Evolutionary conservation across 2,113 vertebrate species (phyloP).

Genomic region (Ammodytes dubius): DNA sequence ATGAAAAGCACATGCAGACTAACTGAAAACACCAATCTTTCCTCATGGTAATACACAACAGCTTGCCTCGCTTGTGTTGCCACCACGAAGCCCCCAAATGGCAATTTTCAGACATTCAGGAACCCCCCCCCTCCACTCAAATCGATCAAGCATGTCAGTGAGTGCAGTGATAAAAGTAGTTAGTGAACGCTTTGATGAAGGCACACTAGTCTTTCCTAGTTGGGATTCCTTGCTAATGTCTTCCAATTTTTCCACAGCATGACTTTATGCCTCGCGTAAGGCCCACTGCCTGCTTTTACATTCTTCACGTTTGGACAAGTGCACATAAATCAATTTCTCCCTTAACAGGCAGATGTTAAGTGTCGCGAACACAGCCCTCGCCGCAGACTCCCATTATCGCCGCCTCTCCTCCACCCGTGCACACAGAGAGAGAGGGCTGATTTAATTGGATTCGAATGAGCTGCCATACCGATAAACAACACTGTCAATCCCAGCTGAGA

Average conservation of each 20-base stretch:
- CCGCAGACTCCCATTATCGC: slow-evolving; percentile 46
- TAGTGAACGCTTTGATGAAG: slow-evolving; percentile 14
- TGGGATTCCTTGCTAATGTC: neutral
- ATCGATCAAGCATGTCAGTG: slow-evolving; percentile 57
- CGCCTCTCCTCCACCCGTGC: slow-evolving; percentile 51
- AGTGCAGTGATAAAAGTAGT: slow-evolving; percentile 31
- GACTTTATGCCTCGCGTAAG: slow-evolving; percentile 35
- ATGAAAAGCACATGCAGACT: slow-evolving; percentile 77
- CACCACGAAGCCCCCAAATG: slow-evolving; percentile 46
- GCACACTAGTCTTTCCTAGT: slow-evolving; percentile 44
- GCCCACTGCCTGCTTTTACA: slow-evolving; percentile 8
- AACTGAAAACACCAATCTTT: slow-evolving; percentile 63
- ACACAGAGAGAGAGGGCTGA: slow-evolving; percentile 26
- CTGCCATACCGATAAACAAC: slow-evolving; percentile 65
- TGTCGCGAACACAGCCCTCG: slow-evolving; percentile 23
- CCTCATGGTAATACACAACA: slow-evolving; percentile 46
- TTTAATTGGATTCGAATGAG: slow-evolving; percentile 77
- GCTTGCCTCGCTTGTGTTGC: slow-evolving; percentile 25
- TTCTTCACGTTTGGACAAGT: slow-evolving; percentile 3
- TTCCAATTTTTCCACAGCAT: slow-evolving; percentile 39
- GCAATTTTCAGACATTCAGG: slow-evolving; percentile 32
- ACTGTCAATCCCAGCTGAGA: slow-evolving; percentile 44
- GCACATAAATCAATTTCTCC: slow-evolving; percentile 53
- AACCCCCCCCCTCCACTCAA: neutral
- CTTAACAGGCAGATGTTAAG: slow-evolving; percentile 56